A percentile compares a stretch with the other conserved stretches of the same genome.
Evolutionary conservation across 2,888 invertebrate species (phyloP).

Genomic region (Elegia similella): DNA sequence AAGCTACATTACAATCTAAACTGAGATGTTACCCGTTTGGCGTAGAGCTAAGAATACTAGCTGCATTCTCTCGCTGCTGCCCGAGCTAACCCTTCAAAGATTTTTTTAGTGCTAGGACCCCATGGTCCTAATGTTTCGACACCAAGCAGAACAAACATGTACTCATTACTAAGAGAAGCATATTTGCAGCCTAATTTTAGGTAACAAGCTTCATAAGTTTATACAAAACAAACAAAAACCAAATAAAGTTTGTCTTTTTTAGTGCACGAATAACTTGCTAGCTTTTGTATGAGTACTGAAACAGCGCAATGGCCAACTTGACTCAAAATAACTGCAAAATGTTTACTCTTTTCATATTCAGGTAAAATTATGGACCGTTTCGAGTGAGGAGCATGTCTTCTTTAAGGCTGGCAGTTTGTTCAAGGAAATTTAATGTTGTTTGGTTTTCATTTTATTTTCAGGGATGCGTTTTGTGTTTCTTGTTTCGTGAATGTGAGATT

Average conservation of each 20-base stretch:
- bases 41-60: no score
- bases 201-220: background rate
- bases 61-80: no score
- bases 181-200: no score
- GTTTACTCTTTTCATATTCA: constrained; percentile 13
- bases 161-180: no score
- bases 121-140: no score
- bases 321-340: constrained; percentile 10
- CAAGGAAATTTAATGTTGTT: background rate
- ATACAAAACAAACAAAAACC: background rate
- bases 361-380: constrained; percentile 3
- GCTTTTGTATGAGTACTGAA: constrained; percentile 4
- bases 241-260: background rate
- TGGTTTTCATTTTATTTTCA: background rate
- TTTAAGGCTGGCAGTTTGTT: background rate
- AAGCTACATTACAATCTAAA: no score
- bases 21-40: no score
- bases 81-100: no score
- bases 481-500: background rate
- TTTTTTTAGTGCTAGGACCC: no score
- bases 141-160: no score
- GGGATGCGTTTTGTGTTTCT: background rate
- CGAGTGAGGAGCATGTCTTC: constrained; percentile 2
- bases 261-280: background rate
- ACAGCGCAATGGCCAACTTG: background rate